Base-by-base conservation (phyloP, 35 echinoderm and acorn worm genomes). In the Patiria miniata region DNA sequence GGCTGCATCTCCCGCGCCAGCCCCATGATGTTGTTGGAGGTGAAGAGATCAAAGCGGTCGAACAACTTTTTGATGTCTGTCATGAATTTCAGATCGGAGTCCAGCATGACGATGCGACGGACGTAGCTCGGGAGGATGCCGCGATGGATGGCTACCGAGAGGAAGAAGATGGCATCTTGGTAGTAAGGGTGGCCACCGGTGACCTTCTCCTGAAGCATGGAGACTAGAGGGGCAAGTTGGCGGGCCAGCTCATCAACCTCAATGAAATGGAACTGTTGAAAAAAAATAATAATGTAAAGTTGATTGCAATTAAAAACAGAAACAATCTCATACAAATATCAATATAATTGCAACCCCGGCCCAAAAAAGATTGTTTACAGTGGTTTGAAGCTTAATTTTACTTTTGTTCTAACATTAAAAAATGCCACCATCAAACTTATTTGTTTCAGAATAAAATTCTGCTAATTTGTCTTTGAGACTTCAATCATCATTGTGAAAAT, bases 161-260 rank as follows among this genome's bases (percentile, higher is more conserved):
- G 82, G 59, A 94, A 98, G 92, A 98, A 98, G 29, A 98, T 98
- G 81, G 96, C 83, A 39, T 98, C 96, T 47, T 68, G 85, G 96
- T 98, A 98, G 96, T 98, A 98, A 0, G 92, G 92, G 77, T 98
- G 89, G 1, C 65, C 78, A 21, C 92, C 89, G 34, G 80, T 83
- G 1, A 98, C 85, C n/a, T 94, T 51, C 8, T 84, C 80, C 42
- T 98, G 96, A 57, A 98, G 81, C 85, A 92, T 87, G 51, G 33
- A 61, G 14, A 98, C 96, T 26, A 89, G 39, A 0, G 92, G 92
- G 8, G 79, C 86, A 10, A 98, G 77, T 51, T 92, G 61, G 22
- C 92, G 65, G 17, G 92, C 92, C n/a, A 98, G 90, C 23, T 77
- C 51, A 81, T 98, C 96, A 54, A 94, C 81, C 52, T 93, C 86